These are phyloP conservation scores for Corythaixoides concolor DNA, from an alignment of 2,113 vertebrate species.

Conservation along the genomic window DNA sequence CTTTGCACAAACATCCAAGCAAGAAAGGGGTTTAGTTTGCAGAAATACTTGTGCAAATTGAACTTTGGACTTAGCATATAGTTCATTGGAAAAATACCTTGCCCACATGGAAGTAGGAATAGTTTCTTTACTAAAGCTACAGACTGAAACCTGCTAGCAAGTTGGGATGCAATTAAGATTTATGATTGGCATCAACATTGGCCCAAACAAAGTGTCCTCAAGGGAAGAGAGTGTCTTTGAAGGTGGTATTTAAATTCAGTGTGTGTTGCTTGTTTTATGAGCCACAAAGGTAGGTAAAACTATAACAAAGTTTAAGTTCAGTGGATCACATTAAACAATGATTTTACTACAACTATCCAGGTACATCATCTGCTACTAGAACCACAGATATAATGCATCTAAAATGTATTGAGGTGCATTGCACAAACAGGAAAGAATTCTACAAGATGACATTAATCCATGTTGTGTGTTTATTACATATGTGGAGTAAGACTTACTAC, in stretches of 20 bases:
- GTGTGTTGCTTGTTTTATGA: not conserved
- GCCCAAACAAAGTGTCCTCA: not conserved
- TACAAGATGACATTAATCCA: not conserved
- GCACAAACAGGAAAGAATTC: not conserved
- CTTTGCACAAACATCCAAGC: not conserved
- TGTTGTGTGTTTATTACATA: accelerated
- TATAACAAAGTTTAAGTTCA: not conserved
- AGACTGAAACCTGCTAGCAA: not conserved
- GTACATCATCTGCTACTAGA: not conserved
- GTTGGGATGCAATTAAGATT: not conserved
- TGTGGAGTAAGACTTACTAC: not conserved
- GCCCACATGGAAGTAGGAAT: not conserved
- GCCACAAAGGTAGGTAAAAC: not conserved
- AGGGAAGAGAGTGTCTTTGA: not conserved
- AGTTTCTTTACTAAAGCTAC: not conserved
- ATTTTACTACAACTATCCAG: not conserved
- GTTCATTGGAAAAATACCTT: not conserved
- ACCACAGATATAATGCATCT: not conserved
- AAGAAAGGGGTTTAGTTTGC: not conserved
- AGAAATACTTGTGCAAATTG: not conserved
- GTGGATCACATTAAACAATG: not conserved
- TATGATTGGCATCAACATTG: not conserved
- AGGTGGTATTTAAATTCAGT: not conserved
- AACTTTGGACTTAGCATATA: not conserved
- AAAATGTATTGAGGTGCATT: not conserved